phyloP scores from a whole-genome alignment of 2,113 vertebrate genomes.

The Paedocypris sp. region DNA sequence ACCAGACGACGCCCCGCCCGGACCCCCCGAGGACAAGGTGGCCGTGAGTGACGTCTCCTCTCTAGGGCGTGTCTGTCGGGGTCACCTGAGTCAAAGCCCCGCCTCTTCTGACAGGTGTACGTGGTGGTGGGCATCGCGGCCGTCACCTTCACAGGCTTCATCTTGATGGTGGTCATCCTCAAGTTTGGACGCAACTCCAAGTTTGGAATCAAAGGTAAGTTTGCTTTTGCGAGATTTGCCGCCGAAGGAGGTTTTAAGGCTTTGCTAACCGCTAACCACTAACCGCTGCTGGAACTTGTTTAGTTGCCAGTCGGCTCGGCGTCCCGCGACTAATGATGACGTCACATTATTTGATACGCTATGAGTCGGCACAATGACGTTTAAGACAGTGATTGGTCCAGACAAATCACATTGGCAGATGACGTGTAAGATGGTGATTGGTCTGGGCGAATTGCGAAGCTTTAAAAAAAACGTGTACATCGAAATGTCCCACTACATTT shows the following conservation, averaged over 20 bases:
- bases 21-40: constrained; percentile 76
- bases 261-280: constrained; percentile 21
- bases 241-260: no score
- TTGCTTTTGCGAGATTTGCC: background rate
- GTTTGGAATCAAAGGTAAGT: constrained; percentile 98
- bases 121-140: constrained; percentile 92
- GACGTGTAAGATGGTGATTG: no score
- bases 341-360: no score
- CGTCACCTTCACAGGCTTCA: constrained; percentile 83
- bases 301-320: no score
- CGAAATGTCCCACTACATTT: no score
- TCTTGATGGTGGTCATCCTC: constrained; percentile 88
- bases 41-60: constrained; percentile 71
- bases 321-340: no score
- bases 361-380: no score
- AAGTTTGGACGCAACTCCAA: constrained; percentile 96
- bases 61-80: background rate
- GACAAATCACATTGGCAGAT: no score
- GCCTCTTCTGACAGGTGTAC: constrained; percentile 72
- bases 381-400: no score
- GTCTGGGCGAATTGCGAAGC: no score
- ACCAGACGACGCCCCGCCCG: constrained; percentile 68
- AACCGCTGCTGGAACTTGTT: no score
- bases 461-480: no score
- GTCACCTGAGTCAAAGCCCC: background rate